Evolutionary conservation across 2,888 invertebrate species (phyloP), one percentile per base, ranked within the genome.

Genomic region (Deroplatys truncata): DNA sequence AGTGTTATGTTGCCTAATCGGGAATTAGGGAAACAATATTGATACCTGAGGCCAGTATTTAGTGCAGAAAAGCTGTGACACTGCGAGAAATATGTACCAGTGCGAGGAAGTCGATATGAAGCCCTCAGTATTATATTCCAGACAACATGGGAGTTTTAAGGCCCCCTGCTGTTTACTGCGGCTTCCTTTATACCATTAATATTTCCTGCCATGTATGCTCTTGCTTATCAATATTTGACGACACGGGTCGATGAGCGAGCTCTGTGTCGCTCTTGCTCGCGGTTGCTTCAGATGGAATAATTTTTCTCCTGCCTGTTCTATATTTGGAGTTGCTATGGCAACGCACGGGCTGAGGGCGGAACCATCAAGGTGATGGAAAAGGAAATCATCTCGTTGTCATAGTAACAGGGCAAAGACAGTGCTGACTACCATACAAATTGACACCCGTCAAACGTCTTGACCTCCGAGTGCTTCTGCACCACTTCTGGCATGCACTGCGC

Each of bases 361-460:
- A 84, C 84, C 89, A 85, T 89, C 84, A 89, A 56, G 82, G 84
- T 88, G 88, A 88, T 88, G 88, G 88, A 84, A 82, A 43, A 84
- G 88, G 88, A 85, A 89, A 89, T 89, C 89, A 85, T 85, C 85
- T 85, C 88, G 85, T 85, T 49, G 85, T 56, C 85, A 85, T 85
- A 85, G 85, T 56, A 85, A 85, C 85, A 8, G 15, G 20, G 20
- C 25, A 35, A n/a, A 43, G 35, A 29, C 28, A 13, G 85, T 35
- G 85, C n/a, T 49, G 49, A 85, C 49, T 16, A 28, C 85, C 25
- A 35, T 85, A 25, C 35, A 35, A 85, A 25, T 49, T 49, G 85
- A 85, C 49, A 28, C 28, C 49, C 28, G 35, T 85, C 85, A 43
- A 49, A 49, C 49, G 49, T n/a, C 28, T 28, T 85, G 56, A 72